A percentile compares a stretch with the other conserved stretches of the same genome.
phyloP scores from a whole-genome alignment of 2,113 vertebrate genomes.

The Sylvia atricapilla region DNA sequence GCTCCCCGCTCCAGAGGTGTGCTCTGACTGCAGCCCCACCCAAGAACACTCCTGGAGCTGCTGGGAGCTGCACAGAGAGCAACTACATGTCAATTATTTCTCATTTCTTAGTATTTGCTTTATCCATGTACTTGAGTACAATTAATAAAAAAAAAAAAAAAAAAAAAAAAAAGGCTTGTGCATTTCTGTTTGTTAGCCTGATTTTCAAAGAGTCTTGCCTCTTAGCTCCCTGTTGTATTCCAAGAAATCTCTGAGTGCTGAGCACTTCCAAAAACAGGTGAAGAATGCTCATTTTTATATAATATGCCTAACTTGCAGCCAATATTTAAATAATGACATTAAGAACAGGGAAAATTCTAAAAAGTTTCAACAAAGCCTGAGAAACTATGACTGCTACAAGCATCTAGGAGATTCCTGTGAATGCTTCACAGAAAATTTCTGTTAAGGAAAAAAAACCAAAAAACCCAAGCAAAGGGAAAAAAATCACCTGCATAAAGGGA shows the following conservation, averaged over 20 bases:
- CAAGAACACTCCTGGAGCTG: background rate
- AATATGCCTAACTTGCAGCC: background rate
- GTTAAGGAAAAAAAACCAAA: fast-evolving
- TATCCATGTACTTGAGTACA: background rate
- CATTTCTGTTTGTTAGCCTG: background rate
- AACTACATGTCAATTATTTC: background rate
- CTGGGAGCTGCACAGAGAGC: background rate
- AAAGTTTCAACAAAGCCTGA: background rate
- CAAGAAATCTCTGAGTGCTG: background rate
- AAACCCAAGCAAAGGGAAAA: background rate
- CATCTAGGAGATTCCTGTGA: background rate
- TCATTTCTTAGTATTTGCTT: background rate
- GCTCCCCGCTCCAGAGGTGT: background rate
- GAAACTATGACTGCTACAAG: background rate
- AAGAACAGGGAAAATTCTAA: background rate
- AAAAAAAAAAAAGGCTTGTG: background rate
- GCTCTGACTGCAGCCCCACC: background rate
- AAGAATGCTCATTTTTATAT: background rate
- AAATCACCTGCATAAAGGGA: background rate
- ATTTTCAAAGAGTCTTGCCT: slow-evolving; percentile 25
- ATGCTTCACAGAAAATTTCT: background rate
- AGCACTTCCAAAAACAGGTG: background rate
- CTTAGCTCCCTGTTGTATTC: background rate
- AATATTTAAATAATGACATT: background rate
- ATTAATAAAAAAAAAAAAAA: background rate